Base-by-base conservation (phyloP, 2,797 vertebrate genomes). In the Coregonus ussuriensis region DNA sequence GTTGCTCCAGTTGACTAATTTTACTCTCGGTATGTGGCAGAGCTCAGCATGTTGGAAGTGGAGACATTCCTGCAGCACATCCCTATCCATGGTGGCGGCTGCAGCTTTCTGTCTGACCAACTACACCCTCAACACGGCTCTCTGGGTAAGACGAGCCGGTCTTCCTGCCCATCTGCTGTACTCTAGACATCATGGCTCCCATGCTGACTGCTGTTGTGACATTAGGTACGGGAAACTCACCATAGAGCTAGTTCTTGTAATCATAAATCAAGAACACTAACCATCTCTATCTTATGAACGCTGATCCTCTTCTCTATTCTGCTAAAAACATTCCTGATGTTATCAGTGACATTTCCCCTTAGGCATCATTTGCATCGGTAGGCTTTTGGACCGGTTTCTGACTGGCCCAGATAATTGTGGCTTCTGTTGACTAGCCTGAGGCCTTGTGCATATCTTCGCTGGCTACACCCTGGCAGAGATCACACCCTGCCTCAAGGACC, bases 91-190 rank as follows among this genome's bases (percentile, higher is more conserved):
- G 78, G 89, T 93, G 33, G 97, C 98, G 72, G 97, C 98, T 69
- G 96, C 95, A 70, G 95, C 97, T 62, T 98, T 25, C 25, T 96
- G 95, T 85, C 90, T 99, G 67, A 96, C 97, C 18, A 94, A 95
- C 89, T 98, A 96, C 62, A 97, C 94, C 0, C 77, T 98, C 25
- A 96, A 96, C 89, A 94, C 73, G 69, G 84, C 84, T 76, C 92
- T 97, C 63, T 98, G 97, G 98, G 98, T 25, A 25, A 97, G 92
- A 93, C 95, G 70, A 75, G 35, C 4, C 29, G 7, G n/a, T 13
- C 9, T 63, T 11, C 25, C 25, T 25, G 25, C 25, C 25, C 25
- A 25, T 33, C 53, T 51, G 4, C 4, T 37, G 37, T 6, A 37
- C 37, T 37, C 37, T 37, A 37, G 6, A 37, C 6, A 4, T 25